Evolutionary conservation across 2,113 vertebrate species (phyloP).

Genomic region (Daubentonia madagascariensis): DNA sequence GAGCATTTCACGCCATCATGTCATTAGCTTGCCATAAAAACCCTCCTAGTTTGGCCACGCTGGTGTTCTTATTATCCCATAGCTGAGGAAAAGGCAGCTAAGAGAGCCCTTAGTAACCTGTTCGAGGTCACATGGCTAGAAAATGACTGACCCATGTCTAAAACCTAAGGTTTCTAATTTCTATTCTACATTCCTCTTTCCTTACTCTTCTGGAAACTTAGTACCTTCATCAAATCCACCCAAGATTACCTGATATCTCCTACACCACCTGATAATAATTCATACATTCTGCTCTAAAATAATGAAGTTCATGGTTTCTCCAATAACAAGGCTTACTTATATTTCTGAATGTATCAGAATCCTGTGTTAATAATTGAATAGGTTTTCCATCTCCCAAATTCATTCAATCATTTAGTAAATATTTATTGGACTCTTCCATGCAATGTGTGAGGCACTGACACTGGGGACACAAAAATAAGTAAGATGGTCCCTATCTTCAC

Average conservation of each 20-base stretch:
- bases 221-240: neutral
- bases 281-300: neutral
- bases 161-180: neutral
- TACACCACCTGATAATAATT: neutral
- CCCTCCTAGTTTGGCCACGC: neutral
- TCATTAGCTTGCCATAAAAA: neutral
- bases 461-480: neutral
- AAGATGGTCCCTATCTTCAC: neutral
- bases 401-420: neutral
- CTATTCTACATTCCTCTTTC: neutral
- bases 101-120: no score
- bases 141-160: neutral
- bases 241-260: neutral
- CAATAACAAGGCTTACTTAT: neutral
- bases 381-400: neutral
- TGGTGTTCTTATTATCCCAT: neutral
- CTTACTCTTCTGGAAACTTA: neutral
- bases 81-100: neutral
- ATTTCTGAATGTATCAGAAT: neutral
- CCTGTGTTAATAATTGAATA: neutral
- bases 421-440: neutral
- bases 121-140: neutral
- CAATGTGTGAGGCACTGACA: neutral
- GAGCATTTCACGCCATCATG: neutral
- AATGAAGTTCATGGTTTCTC: conserved; percentile 5